These are phyloP conservation scores for Ciconia nigra DNA, from an alignment of 2,797 vertebrate genomes.

Conservation along the genomic window DNA sequence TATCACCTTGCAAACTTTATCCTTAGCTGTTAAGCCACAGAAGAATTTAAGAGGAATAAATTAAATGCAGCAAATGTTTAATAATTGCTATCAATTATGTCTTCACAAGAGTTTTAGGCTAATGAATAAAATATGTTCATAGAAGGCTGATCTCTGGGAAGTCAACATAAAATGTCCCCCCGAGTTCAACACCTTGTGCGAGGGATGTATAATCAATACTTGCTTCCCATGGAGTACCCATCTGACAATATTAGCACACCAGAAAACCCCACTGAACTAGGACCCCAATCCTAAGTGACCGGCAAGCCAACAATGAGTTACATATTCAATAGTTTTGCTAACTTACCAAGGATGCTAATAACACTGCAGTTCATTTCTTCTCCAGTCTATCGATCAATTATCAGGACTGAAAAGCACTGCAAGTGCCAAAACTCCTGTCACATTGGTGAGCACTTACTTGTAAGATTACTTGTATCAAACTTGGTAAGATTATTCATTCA, in stretches of 20 bases:
- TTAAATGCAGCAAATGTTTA: not conserved
- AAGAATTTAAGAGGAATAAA: not conserved
- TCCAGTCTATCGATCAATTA: not conserved
- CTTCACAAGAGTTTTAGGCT: not conserved
- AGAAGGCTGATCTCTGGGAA: not conserved
- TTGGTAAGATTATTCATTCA: not conserved
- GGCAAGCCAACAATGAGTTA: not conserved
- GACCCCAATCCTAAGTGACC: not conserved
- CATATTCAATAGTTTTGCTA: not conserved
- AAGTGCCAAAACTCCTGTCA: not conserved
- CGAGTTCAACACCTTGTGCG: not conserved
- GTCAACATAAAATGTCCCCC: not conserved
- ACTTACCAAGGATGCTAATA: not conserved
- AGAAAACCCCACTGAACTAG: not conserved
- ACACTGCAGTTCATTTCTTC: not conserved
- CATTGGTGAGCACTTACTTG: not conserved
- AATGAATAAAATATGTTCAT: not conserved
- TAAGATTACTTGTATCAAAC: not conserved
- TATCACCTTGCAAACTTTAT: constrained; percentile 43
- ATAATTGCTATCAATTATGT: not conserved
- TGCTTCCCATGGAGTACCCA: not conserved
- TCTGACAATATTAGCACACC: not conserved
- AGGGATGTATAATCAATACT: not conserved
- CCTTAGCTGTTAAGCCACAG: not conserved
- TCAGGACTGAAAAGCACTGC: not conserved